Conservation (phyloP, 2,888 invertebrate genomes). For the Odontocerum albicorne region DNA sequence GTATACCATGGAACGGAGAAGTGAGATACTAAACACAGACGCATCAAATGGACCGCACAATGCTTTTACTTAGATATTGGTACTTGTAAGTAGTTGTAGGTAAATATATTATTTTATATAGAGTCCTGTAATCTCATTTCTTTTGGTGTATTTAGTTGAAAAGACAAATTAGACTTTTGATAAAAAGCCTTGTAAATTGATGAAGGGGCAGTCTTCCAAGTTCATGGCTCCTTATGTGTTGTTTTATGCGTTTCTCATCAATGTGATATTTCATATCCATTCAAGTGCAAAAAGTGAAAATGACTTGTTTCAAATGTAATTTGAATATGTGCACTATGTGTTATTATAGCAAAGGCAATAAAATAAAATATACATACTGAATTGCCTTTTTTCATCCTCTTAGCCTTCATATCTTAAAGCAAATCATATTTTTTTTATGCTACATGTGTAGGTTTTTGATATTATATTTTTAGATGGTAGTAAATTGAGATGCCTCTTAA, state of each 20-base stretch:
- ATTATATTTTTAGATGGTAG: conserved; percentile 29
- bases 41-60: conserved; percentile 38
- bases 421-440: conserved; percentile 22
- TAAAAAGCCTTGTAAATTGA: conserved; percentile 32
- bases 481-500: conserved; percentile 32
- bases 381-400: conserved; percentile 20
- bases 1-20: conserved; percentile 31
- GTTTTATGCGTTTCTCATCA: conserved; percentile 15
- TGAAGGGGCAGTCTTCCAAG: conserved; percentile 36
- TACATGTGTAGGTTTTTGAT: conserved; percentile 20
- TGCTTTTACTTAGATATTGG: conserved; percentile 31
- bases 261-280: conserved; percentile 28
- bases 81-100: conserved; percentile 33
- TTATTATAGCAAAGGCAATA: conserved; percentile 16
- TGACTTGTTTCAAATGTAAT: conserved; percentile 19
- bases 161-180: conserved; percentile 30
- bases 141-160: conserved; percentile 36
- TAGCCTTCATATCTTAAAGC: conserved; percentile 13
- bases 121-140: conserved; percentile 32
- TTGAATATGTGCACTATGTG: not conserved
- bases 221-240: conserved; percentile 31
- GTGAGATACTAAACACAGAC: conserved; percentile 32
- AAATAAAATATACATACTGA: not conserved
- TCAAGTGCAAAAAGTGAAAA: conserved; percentile 14
- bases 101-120: conserved; percentile 25